These are phyloP conservation scores for Antheraea mylitta DNA, from an alignment of 1,140 invertebrate genomes.

Conservation along the genomic window DNA sequence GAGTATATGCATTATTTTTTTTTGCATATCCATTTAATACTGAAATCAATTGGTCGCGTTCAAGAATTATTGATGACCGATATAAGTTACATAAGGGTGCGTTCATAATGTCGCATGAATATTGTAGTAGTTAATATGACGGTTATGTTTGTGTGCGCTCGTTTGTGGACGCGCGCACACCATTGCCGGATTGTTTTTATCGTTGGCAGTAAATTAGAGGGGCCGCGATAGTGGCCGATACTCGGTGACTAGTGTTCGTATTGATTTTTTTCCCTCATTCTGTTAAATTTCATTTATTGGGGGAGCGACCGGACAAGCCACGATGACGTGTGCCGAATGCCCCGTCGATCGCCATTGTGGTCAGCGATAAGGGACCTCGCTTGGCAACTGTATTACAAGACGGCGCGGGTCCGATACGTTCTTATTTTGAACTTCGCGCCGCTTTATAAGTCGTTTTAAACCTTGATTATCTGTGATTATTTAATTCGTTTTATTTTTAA, in stretches of 20 bases:
- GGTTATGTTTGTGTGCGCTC: conserved; percentile 21
- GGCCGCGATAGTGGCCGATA: conserved; percentile 67
- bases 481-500: neutral
- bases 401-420: neutral
- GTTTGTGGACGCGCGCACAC: conserved; percentile 33
- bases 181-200: conserved; percentile 55
- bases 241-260: conserved; percentile 56
- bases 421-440: conserved; percentile 10
- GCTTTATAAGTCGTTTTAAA: neutral
- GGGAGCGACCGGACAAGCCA: conserved; percentile 55
- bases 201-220: conserved; percentile 66
- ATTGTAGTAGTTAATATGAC: conserved; percentile 41
- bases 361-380: conserved; percentile 17
- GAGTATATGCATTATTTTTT: conserved; percentile 41
- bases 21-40: neutral
- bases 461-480: neutral
- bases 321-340: conserved; percentile 51
- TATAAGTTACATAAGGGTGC: conserved; percentile 46
- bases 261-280: conserved; percentile 78
- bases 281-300: conserved; percentile 78
- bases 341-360: conserved; percentile 22
- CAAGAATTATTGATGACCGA: conserved; percentile 49
- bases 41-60: conserved; percentile 30
- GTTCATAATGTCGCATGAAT: conserved; percentile 54
- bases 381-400: conserved; percentile 1